Evolutionary conservation across 1,140 invertebrate species (phyloP).

Genomic region (Anastrepha ludens): DNA sequence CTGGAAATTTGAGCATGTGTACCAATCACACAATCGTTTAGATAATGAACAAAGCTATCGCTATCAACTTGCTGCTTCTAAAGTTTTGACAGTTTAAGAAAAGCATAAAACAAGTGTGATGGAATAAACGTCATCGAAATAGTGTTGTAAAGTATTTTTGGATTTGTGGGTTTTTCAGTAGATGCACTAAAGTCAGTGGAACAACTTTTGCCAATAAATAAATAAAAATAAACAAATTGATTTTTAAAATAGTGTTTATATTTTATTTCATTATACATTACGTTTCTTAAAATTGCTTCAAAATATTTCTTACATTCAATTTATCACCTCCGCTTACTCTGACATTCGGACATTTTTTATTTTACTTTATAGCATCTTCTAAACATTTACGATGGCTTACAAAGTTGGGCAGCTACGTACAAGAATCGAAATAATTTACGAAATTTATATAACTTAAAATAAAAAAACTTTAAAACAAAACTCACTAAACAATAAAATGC

Average conservation of each 20-base stretch:
- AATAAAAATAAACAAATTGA: no score
- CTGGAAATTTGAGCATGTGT: not conserved
- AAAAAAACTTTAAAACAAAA: not conserved
- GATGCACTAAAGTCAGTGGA: no score
- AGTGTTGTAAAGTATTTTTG: not conserved
- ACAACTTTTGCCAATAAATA: no score
- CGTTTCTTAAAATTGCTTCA: no score
- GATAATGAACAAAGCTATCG: not conserved
- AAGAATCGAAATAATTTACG: not conserved
- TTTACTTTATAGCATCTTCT: not conserved
- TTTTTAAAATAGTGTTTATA: no score
- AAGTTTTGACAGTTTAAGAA: slow-evolving; percentile 14
- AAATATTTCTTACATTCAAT: not conserved
- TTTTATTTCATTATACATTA: no score
- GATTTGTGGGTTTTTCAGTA: no score
- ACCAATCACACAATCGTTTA: not conserved
- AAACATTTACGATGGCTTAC: not conserved
- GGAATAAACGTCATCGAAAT: not conserved
- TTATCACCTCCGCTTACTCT: not conserved
- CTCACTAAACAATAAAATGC: slow-evolving; percentile 60
- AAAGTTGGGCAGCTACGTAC: not conserved
- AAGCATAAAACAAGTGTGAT: not conserved
- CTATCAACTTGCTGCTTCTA: not conserved
- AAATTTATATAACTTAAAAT: slow-evolving; percentile 21
- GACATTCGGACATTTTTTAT: not conserved